Conservation (phyloP, 2,113 vertebrate species). For the Rhynchomys soricoides region DNA sequence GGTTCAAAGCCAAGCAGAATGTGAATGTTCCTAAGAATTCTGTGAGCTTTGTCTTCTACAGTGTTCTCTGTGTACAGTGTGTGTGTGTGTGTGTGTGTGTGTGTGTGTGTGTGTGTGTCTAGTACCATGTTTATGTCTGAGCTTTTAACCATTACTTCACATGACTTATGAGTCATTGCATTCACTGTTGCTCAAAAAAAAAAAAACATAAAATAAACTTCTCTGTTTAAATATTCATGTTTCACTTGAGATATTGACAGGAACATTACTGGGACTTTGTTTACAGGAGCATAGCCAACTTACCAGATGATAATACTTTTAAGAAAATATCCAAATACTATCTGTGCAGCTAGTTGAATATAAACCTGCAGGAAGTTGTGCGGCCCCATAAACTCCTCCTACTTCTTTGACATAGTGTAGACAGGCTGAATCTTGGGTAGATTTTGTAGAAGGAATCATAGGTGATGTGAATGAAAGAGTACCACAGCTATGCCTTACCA, state of each 20-base stretch:
- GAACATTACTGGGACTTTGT: neutral
- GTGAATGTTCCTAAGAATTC: neutral
- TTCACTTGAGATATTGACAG: neutral
- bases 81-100: neutral
- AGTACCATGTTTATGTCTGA: neutral
- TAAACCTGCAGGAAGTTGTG: neutral
- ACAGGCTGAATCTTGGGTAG: fast-evolving
- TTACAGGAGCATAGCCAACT: neutral
- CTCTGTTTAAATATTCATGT: neutral
- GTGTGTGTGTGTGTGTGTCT: fast-evolving
- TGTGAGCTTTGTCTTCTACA: neutral
- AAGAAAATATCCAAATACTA: neutral
- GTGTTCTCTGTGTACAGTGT: neutral
- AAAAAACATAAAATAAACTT: neutral
- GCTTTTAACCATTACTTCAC: neutral
- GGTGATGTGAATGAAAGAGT: neutral
- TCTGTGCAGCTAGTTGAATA: neutral
- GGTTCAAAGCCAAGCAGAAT: neutral
- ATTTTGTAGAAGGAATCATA: neutral
- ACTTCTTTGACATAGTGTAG: neutral
- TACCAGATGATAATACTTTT: neutral
- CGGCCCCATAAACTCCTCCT: neutral
- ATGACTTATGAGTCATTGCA: neutral
- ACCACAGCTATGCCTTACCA: too few species aligned
- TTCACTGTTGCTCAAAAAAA: neutral